These are phyloP conservation scores for Xestia ashworthii DNA, from an alignment of 2,888 invertebrate species.

Conservation along the genomic window DNA sequence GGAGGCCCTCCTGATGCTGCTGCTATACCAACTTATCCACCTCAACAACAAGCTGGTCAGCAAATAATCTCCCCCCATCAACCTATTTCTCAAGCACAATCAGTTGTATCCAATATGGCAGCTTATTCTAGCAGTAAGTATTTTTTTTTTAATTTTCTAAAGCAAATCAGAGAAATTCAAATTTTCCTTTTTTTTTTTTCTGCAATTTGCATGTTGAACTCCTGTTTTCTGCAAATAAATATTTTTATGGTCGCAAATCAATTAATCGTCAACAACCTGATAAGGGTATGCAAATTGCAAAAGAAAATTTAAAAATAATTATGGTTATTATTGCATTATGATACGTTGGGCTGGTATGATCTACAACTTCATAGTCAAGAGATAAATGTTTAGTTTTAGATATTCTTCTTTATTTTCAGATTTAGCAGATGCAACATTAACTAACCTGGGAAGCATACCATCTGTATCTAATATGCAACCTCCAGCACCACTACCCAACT, in stretches of 20 bases:
- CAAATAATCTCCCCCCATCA: slow-evolving; percentile 70
- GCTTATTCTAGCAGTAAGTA: slow-evolving; percentile 88
- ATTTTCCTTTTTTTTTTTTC: not conserved
- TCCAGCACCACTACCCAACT: slow-evolving; percentile 88
- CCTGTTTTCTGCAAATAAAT: not conserved
- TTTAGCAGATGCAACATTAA: slow-evolving; percentile 87
- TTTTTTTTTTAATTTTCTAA: not conserved
- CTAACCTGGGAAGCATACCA: slow-evolving; percentile 88
- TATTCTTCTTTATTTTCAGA: slow-evolving; percentile 75
- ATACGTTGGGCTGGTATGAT: not conserved
- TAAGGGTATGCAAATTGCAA: not conserved
- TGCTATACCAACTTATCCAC: slow-evolving; percentile 29
- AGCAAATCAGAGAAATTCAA: not conserved
- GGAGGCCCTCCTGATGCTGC: slow-evolving; percentile 62
- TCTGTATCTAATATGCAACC: slow-evolving; percentile 88
- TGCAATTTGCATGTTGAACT: not conserved
- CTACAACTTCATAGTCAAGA: not conserved
- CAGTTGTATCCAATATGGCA: slow-evolving; percentile 87
- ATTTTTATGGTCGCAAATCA: not conserved
- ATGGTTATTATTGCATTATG: not conserved
- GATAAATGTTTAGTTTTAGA: not conserved
- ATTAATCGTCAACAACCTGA: not conserved
- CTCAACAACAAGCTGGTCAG: slow-evolving; percentile 50
- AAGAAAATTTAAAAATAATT: not conserved
- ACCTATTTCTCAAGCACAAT: slow-evolving; percentile 79